These are phyloP conservation scores for Ophion costatus DNA, from an alignment of 2,888 invertebrate species.

Conservation along the genomic window DNA sequence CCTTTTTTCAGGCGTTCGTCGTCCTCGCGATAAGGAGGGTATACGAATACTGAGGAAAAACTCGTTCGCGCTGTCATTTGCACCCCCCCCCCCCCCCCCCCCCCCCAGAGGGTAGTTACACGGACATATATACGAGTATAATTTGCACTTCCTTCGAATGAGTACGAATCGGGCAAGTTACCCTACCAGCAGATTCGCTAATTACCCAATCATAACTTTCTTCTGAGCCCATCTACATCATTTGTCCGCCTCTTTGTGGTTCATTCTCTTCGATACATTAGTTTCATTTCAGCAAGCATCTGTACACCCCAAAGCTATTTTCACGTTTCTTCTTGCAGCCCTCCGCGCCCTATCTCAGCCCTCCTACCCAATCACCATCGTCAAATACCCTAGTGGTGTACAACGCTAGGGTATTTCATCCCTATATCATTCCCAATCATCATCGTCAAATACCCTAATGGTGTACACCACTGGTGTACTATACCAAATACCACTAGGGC, in stretches of 20 bases:
- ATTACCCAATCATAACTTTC: constrained; percentile 60
- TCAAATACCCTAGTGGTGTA: too few species aligned
- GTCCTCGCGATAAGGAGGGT: background rate
- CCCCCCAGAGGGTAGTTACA: background rate
- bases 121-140: background rate
- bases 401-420: too few species aligned
- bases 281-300: background rate
- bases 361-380: background rate
- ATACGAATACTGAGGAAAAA: too few species aligned
- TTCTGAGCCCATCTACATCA: background rate
- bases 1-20: background rate
- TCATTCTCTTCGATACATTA: constrained; percentile 3
- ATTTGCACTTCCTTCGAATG: constrained; percentile 66
- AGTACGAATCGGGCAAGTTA: constrained; percentile 76
- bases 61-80: too few species aligned
- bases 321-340: background rate
- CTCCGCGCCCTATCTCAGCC: background rate
- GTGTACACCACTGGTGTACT: too few species aligned
- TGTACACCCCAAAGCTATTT: background rate
- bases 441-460: too few species aligned
- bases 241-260: background rate
- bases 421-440: too few species aligned
- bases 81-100: background rate
- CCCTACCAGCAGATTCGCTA: constrained; percentile 64
- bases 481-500: too few species aligned